Evolutionary conservation across 1,140 invertebrate species (phyloP), one percentile per base, ranked within the genome.

Genomic region (Aphelenchoides avenae): DNA sequence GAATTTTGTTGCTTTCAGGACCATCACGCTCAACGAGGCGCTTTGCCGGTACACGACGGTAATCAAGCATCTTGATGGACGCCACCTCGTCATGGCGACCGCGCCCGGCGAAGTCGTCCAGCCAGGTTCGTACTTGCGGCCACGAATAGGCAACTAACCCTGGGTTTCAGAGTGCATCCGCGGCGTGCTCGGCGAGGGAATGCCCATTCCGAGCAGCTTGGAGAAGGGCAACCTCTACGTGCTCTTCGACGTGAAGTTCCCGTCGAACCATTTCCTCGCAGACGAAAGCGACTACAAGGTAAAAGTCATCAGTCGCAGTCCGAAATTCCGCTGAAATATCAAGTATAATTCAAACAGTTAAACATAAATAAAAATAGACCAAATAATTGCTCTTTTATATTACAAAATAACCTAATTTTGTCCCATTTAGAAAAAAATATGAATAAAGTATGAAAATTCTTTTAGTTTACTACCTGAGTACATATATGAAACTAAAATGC

Each of bases 181-280:
- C 55, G 78, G 73, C 56, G 66, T 84, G n/a, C 49, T 75, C 26
- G 73, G 77, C 36, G 83, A 84, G 69, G 83, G 83, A 29, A 83
- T 84, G 83, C 82, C 84, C 6, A 67, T 77, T 13, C 77, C 86
- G 66, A 86, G 85, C 68, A 86, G 87, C 78, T 86, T 87, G 33
- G 85, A 89, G 60, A 86, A 85, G 71, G 91, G 91, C 34, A 85
- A 88, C 76, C 79, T 94, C n/a, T 88, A 88, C 70, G 84, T 94
- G 49, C 84, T 86, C 66, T 92, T 93, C 80, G 83, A 84, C 70
- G 85, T 94, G 11, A 83, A 82, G 47, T 92, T 93, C 76, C 91
- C 91, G 29, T 80, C 84, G 55, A 86, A 85, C 65, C 83, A 89
- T 71, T 92, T 91, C 79, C 82, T 81, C 18, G 55, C 84, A 37